Conservation (phyloP, 2,113 vertebrate genomes). For the Hyperopisus bebe region DNA sequence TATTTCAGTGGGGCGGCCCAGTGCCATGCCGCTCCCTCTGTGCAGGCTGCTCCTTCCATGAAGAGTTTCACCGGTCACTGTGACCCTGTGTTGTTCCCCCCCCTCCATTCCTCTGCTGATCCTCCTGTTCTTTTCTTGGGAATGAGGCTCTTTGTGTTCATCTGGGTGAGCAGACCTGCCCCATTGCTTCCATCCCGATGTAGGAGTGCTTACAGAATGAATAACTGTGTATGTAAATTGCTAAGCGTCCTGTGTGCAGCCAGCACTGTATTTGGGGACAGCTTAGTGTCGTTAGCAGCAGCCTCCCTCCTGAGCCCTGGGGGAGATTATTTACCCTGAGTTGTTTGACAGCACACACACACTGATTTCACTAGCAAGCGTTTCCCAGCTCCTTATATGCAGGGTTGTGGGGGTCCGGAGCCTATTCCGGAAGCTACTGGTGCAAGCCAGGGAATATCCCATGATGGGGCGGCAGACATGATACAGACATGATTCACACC, state of each 20-base stretch:
- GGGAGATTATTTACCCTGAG: conserved; percentile 19
- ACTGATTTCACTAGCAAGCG: conserved; percentile 27
- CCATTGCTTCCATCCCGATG: not conserved
- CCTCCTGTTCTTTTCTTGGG: not conserved
- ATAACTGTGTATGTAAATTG: not conserved
- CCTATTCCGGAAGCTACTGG: not conserved
- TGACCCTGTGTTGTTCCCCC: not conserved
- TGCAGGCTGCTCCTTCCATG: not conserved
- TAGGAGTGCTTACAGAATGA: not conserved
- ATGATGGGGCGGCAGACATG: not conserved
- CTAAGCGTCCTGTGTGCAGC: not conserved
- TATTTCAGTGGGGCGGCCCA: not conserved
- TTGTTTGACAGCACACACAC: conserved; percentile 26
- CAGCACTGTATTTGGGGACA: not conserved
- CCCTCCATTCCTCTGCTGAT: not conserved
- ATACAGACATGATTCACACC: not conserved
- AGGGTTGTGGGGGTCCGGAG: not conserved
- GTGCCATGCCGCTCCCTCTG: no score
- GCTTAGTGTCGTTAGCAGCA: not conserved
- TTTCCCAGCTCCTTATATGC: not conserved
- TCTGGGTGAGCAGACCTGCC: not conserved
- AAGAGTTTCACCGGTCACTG: not conserved
- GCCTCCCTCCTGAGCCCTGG: not conserved
- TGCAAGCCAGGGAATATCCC: not conserved
- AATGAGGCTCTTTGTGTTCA: not conserved